These are phyloP conservation scores for Mactra quadrangularis DNA, from an alignment of 1,140 invertebrate genomes.

Conservation along the genomic window DNA sequence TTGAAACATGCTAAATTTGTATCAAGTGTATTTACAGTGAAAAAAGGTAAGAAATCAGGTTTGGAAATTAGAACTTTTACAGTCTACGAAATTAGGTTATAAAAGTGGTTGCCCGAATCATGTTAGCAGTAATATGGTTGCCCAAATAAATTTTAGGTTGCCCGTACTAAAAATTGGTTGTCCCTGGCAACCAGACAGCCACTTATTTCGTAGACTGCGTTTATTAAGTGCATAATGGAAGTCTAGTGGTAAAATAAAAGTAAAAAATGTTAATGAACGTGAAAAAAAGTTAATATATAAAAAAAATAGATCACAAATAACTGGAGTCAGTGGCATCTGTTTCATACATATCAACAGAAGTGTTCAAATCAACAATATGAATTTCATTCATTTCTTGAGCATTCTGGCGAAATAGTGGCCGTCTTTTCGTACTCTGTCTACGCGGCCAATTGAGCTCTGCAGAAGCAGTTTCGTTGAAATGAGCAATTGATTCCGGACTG, in stretches of 20 bases:
- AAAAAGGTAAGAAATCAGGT: neutral
- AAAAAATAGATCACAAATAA: conserved; percentile 40
- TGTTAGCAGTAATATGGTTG: neutral
- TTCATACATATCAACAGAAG: neutral
- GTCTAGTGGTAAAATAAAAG: too few relatives aligned
- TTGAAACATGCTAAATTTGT: neutral
- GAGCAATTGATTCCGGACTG: conserved; percentile 21
- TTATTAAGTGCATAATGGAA: neutral
- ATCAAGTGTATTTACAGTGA: neutral
- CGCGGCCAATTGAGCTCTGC: conserved; percentile 13
- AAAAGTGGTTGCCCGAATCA: too few relatives aligned
- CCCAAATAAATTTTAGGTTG: neutral
- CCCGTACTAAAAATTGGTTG: neutral
- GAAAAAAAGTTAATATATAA: neutral
- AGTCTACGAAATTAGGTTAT: neutral
- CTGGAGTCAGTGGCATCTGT: conserved; percentile 17
- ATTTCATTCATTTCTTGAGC: conserved; percentile 55
- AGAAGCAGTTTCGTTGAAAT: conserved; percentile 27
- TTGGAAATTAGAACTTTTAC: neutral
- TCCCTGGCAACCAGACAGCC: too few relatives aligned
- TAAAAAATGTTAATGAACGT: neutral
- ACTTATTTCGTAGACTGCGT: too few relatives aligned
- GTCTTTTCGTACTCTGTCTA: conserved; percentile 42
- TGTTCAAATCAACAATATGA: neutral
- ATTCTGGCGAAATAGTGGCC: conserved; percentile 55